Evolutionary conservation across 23 tunicate species (phyloP).

Genomic region (Aplidium turbinatum): DNA sequence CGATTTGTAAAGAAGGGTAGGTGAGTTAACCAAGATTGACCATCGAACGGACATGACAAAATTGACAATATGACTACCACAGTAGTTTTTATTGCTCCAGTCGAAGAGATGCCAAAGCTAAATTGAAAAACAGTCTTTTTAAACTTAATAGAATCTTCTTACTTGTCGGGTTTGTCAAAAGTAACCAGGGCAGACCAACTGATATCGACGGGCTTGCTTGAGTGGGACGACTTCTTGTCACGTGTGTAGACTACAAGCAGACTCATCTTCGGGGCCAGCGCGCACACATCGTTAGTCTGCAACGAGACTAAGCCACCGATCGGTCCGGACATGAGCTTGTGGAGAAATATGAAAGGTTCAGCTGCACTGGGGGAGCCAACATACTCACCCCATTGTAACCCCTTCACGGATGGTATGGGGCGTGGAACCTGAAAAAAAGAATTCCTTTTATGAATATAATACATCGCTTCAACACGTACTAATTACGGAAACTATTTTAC

Average conservation of each 20-base stretch:
- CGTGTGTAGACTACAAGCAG: constrained; percentile 72
- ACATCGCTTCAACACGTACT: not conserved
- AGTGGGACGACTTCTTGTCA: constrained; percentile 35
- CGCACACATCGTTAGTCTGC: constrained; percentile 90
- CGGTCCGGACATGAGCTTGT: constrained; percentile 43
- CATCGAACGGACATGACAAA: too few species aligned
- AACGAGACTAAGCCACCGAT: constrained; percentile 67
- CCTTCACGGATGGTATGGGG: constrained; percentile 71
- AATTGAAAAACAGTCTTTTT: too few species aligned
- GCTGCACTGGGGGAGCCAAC: constrained; percentile 84
- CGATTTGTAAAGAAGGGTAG: too few species aligned
- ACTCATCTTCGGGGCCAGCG: constrained; percentile 77
- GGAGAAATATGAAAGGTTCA: constrained; percentile 68
- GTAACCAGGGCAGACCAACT: constrained; percentile 89
- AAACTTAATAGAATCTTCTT: too few species aligned
- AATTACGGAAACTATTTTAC: too few species aligned
- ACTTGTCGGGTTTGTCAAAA: constrained; percentile 92
- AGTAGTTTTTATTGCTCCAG: too few species aligned
- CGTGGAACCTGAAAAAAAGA: constrained; percentile 48
- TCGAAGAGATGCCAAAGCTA: too few species aligned
- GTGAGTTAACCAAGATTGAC: too few species aligned
- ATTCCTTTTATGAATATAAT: not conserved
- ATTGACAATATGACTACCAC: too few species aligned
- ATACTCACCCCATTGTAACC: constrained; percentile 91
- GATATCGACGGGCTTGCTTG: constrained; percentile 51